phyloP scores from a whole-genome alignment of 92 coral and sea anemone genomes.

The Phenganax marumi region DNA sequence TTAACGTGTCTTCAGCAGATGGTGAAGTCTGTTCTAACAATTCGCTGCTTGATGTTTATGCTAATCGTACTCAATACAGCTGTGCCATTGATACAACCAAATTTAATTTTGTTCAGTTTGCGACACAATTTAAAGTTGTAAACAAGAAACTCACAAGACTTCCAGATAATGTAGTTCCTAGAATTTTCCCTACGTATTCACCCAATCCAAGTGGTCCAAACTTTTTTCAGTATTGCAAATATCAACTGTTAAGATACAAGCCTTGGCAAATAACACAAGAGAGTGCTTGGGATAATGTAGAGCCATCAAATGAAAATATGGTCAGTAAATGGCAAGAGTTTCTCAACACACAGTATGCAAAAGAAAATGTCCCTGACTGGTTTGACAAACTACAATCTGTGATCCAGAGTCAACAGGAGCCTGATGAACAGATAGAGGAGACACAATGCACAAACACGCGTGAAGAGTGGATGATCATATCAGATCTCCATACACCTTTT shows the following conservation, averaged over 20 bases:
- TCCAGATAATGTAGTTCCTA: constrained; percentile 64
- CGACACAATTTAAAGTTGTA: constrained; percentile 60
- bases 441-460: constrained; percentile 1
- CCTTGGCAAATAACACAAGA: constrained; percentile 60
- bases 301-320: constrained; percentile 58
- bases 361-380: constrained; percentile 69
- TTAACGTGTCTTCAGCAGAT: constrained; percentile 36
- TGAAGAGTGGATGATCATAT: no score
- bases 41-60: constrained; percentile 63
- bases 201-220: constrained; percentile 69
- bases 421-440: constrained; percentile 24
- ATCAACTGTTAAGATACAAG: constrained; percentile 64
- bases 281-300: constrained; percentile 61
- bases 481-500: not conserved
- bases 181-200: constrained; percentile 63
- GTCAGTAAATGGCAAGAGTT: constrained; percentile 65
- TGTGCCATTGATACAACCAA: constrained; percentile 42
- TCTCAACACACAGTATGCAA: constrained; percentile 61
- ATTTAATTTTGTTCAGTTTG: constrained; percentile 60
- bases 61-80: constrained; percentile 55
- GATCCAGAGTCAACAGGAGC: constrained; percentile 53
- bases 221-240: constrained; percentile 58
- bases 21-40: constrained; percentile 50
- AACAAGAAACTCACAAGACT: constrained; percentile 51
- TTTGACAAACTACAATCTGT: constrained; percentile 63